A percentile compares a stretch with the other conserved stretches of the same genome.
These are phyloP conservation scores for Drosophila funebris DNA, from an alignment of 1,140 invertebrate species.

Conservation along the genomic window DNA sequence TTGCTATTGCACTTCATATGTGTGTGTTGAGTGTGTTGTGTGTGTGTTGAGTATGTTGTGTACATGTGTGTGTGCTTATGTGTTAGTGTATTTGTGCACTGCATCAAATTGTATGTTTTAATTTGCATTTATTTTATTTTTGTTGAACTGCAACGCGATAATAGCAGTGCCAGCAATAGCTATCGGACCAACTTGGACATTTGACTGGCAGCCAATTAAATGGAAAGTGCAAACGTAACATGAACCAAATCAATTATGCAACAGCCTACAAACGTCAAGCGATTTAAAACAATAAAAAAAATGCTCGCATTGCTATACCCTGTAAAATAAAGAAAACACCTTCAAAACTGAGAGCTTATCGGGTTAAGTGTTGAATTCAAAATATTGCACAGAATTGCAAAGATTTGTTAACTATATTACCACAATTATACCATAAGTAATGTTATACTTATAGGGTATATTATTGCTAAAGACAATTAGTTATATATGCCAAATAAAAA, in stretches of 20 bases:
- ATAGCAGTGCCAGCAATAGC: constrained; percentile 27
- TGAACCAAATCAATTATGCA: constrained; percentile 41
- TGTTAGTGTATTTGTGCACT: neutral
- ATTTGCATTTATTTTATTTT: constrained; percentile 33
- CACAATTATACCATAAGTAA: too few relatives aligned
- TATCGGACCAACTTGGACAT: constrained; percentile 35
- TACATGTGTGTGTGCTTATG: neutral
- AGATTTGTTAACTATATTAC: too few relatives aligned
- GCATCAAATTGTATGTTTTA: constrained; percentile 28
- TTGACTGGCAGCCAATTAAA: constrained; percentile 70
- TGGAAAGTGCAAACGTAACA: constrained; percentile 19
- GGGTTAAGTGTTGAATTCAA: too few relatives aligned
- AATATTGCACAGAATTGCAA: neutral
- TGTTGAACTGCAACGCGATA: constrained; percentile 33
- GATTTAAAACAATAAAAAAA: neutral
- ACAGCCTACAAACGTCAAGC: constrained; percentile 12
- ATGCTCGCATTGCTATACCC: neutral
- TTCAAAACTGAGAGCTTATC: neutral
- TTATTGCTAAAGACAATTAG: too few relatives aligned
- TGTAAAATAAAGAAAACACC: neutral
- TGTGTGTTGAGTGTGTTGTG: neutral
- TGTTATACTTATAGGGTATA: too few relatives aligned
- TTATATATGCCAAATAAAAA: too few relatives aligned
- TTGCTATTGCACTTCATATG: constrained; percentile 3
- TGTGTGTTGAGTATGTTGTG: neutral